phyloP scores from a whole-genome alignment of 2,888 invertebrate species.

The Scaptomyza flava region DNA sequence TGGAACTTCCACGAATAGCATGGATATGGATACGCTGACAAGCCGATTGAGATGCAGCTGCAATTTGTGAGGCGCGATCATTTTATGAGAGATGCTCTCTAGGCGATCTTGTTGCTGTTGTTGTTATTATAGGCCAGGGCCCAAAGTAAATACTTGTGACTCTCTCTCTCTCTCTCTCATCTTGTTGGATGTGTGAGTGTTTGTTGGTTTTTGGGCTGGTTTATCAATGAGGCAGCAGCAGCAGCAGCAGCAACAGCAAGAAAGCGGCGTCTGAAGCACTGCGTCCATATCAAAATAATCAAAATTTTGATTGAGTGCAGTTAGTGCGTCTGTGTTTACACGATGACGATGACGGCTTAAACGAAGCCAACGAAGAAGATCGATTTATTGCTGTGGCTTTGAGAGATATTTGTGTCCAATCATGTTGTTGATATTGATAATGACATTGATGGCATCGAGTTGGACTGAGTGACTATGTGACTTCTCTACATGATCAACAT shows the following conservation, averaged over 20 bases:
- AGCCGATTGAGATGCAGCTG: slow-evolving; percentile 80
- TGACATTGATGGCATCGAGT: slow-evolving; percentile 81
- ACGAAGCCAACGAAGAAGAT: slow-evolving; percentile 24
- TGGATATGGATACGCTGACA: slow-evolving; percentile 78
- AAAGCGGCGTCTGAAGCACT: slow-evolving; percentile 66
- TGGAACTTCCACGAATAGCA: slow-evolving; percentile 74
- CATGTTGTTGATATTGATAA: slow-evolving; percentile 83
- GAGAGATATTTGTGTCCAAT: slow-evolving; percentile 70
- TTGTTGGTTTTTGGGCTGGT: slow-evolving; percentile 34
- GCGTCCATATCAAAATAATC: slow-evolving; percentile 76
- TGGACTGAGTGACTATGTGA: slow-evolving; percentile 74
- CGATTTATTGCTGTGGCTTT: slow-evolving; percentile 56
- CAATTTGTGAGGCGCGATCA: slow-evolving; percentile 23
- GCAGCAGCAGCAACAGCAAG: slow-evolving; percentile 10
- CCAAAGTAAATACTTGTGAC: slow-evolving; percentile 55
- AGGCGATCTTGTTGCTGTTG: slow-evolving; percentile 16
- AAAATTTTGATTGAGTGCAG: slow-evolving; percentile 80
- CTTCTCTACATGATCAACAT: slow-evolving; percentile 52
- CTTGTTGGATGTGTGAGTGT: slow-evolving; percentile 17
- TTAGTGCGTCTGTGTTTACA: slow-evolving; percentile 75
- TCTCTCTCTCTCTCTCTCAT: slow-evolving; percentile 9
- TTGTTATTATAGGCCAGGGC: slow-evolving; percentile 67
- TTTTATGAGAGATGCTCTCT: slow-evolving; percentile 9
- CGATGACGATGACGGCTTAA: slow-evolving; percentile 28
- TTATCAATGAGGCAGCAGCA: slow-evolving; percentile 59